Base-by-base conservation (phyloP, 2,888 invertebrate species). In the Sclerodermus sp. region DNA sequence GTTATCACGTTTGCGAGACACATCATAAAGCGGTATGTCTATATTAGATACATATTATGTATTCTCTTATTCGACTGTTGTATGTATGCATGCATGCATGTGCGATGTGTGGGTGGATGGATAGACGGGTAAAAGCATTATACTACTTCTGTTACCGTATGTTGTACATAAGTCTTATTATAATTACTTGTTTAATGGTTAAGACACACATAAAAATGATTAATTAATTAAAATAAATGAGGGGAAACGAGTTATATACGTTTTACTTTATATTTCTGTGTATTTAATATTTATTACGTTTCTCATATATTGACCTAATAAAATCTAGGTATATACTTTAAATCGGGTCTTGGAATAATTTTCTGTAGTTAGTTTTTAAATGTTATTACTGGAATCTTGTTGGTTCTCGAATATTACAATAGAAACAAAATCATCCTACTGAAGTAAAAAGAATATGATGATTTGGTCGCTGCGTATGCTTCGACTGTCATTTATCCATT, bases 231-330 rank as follows among this genome's bases (percentile, higher is more conserved):
- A 41, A 57, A 62, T 59, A 56, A 60, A 63, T 23, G 23, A 32
- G 53, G 34, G 38, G 46, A 42, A 52, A 18, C 43, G 62, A 56
- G 53, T 53, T 66, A 47, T 62, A 62, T 57, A 59, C 53, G 49
- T 34, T 62, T 66, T 59, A 58, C 49, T 64, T 62, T 57, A 57
- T 57, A 61, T 42, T 58, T 60, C 42, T 62, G 54, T 64, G 66
- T 67, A 66, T 64, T 68, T 68, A 59, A 61, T 70, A 69, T 67
- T 69, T 66, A 70, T 67, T 62, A 64, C 54, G 51, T 61, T 69
- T 68, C 65, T 65, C 57, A 59, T 58, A 62, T 55, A 55, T 65
- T 63, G 56, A 60, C 61, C 60, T 63, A 62, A 67, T 67, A 61
- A 67, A 68, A 54, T 57, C 56, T 48, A 57, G 49, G 56, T 57